Conservation (phyloP, 2,797 vertebrate genomes). For the Sparidentex hasta region DNA sequence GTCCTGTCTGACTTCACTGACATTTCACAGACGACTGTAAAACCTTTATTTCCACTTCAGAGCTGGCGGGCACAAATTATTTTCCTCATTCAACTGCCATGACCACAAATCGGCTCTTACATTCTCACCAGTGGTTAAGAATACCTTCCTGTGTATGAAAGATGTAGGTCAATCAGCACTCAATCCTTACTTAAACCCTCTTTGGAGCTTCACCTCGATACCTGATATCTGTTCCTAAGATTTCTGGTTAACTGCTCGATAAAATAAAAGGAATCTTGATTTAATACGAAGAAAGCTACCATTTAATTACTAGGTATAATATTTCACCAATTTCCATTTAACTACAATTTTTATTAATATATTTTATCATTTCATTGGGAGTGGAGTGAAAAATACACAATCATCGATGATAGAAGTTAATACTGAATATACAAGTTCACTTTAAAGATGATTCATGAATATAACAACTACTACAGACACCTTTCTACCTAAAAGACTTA, state of each 20-base stretch:
- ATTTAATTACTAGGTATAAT: neutral
- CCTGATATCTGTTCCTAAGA: neutral
- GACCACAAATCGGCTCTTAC: slow-evolving; percentile 34
- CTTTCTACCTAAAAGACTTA: too few species aligned
- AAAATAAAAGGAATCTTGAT: neutral
- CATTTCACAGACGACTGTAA: slow-evolving; percentile 12
- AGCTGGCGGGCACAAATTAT: slow-evolving; percentile 27
- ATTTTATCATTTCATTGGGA: too few species aligned
- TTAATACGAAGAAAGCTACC: neutral
- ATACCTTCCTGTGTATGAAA: slow-evolving; percentile 33
- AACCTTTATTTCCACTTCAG: slow-evolving; percentile 39
- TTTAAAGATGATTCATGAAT: too few species aligned
- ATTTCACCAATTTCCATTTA: too few species aligned
- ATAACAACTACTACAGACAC: too few species aligned
- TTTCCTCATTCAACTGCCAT: slow-evolving; percentile 56
- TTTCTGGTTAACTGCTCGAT: neutral
- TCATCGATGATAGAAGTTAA: too few species aligned
- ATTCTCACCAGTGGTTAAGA: slow-evolving; percentile 40
- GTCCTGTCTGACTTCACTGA: slow-evolving; percentile 5
- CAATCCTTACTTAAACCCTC: neutral
- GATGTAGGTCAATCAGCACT: slow-evolving; percentile 3
- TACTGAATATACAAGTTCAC: too few species aligned
- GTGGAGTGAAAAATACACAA: too few species aligned
- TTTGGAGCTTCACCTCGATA: neutral
- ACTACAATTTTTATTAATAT: too few species aligned